Evolutionary conservation across 2,113 vertebrate species (phyloP), one percentile per base, ranked within the genome.

Genomic region (Saimiri boliviensis): DNA sequence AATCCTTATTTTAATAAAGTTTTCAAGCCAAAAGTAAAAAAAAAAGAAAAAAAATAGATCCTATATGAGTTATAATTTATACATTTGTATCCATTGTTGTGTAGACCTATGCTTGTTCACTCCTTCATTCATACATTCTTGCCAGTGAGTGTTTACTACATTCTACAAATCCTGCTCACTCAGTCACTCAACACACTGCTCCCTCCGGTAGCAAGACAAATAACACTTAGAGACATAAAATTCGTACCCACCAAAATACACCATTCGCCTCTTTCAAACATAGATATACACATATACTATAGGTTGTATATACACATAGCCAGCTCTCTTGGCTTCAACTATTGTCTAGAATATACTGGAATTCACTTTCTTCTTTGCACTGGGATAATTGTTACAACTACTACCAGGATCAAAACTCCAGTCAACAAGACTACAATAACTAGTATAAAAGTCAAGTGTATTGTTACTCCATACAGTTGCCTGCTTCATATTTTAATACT

Each of bases 141-240:
- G 40, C 19, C 27, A 54, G 6, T 40, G 20, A 21, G 71, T 42
- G 8, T 35, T 54, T 20, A 19, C 40, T 32, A 5, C n/a, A 45
- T 32, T 3, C 2, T 49, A 66, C 37, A 52, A 6, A 84, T 3
- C 37, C 2, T 1, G 11, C 3, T 5, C 2, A 40, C 3, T 79
- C 14, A 70, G 13, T 37, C 54, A 74, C 14, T 79, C 54, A 77
- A 21, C 83, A 77, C 37, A 54, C 2, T 35, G 7, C 10, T 4
- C 25, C 3, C 32, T 21, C 60, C 10, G 19, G 45, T 4, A 76
- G 1, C n/a, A 63, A 92, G 32, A 54, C 5, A 47, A 89, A 76
- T 1, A 27, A 35, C 16, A 47, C 17, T 86, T 17, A n/a, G 1
- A 93, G 88, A 40, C 7, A 47, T 45, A 71, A 47, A 42, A 30